phyloP scores from a whole-genome alignment of 2,888 invertebrate genomes.

The Lottia scabra region DNA sequence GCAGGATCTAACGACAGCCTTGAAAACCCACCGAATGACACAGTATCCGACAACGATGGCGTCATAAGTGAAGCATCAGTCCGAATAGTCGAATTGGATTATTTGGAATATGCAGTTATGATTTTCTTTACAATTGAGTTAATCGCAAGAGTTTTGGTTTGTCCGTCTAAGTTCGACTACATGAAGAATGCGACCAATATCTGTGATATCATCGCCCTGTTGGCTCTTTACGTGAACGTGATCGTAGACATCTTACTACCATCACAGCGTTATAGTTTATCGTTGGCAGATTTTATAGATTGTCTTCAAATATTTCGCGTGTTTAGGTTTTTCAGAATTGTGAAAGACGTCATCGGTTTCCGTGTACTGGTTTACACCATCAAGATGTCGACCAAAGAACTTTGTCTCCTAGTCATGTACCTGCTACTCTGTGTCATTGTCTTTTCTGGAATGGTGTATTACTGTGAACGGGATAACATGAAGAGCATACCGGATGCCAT shows the following conservation, averaged over 20 bases:
- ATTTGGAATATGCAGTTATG: slow-evolving; percentile 38
- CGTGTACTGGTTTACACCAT: slow-evolving; percentile 55
- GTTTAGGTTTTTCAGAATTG: slow-evolving; percentile 50
- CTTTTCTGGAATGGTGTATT: slow-evolving; percentile 53
- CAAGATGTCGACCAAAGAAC: slow-evolving; percentile 49
- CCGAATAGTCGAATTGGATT: slow-evolving; percentile 24
- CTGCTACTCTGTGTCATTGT: slow-evolving; percentile 51
- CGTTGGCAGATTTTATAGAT: slow-evolving; percentile 44
- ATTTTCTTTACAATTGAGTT: slow-evolving; percentile 52
- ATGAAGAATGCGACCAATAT: slow-evolving; percentile 43
- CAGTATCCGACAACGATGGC: too few species aligned
- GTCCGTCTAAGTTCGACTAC: slow-evolving; percentile 37
- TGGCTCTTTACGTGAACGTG: slow-evolving; percentile 46
- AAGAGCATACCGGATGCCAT: slow-evolving; percentile 52
- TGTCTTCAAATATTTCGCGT: slow-evolving; percentile 50
- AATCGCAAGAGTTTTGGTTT: slow-evolving; percentile 40
- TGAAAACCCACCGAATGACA: background rate
- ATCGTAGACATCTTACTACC: slow-evolving; percentile 35
- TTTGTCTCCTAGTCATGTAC: slow-evolving; percentile 51
- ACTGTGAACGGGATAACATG: slow-evolving; percentile 46
- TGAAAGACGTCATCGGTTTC: slow-evolving; percentile 52
- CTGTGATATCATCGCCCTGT: slow-evolving; percentile 45
- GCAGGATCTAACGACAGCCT: background rate
- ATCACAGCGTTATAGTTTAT: slow-evolving; percentile 40
- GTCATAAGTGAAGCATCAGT: slow-evolving; percentile 23